phyloP scores from a whole-genome alignment of 2,113 vertebrate genomes.

The Ascaphus truei region DNA sequence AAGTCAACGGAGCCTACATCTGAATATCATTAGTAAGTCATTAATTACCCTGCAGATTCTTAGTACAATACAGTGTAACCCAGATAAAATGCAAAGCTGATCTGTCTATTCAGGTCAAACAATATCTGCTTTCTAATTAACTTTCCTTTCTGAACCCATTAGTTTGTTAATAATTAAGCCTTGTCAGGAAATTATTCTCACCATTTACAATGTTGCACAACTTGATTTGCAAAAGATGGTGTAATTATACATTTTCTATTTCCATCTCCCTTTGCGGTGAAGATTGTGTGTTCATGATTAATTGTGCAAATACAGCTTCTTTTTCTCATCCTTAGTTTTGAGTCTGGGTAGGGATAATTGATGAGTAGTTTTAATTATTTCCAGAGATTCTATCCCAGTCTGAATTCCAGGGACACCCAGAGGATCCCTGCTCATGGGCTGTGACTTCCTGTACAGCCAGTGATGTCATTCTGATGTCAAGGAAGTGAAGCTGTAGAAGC shows the following conservation, averaged over 20 bases:
- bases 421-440: too few relatives aligned
- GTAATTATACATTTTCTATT: background rate
- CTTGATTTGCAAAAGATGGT: background rate
- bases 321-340: too few relatives aligned
- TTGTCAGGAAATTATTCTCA: slow-evolving; percentile 13
- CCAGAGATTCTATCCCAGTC: too few relatives aligned
- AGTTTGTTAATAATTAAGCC: slow-evolving; percentile 10
- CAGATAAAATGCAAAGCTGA: background rate
- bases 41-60: background rate
- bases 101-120: slow-evolving; percentile 22
- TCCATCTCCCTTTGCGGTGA: background rate
- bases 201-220: background rate
- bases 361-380: too few relatives aligned
- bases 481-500: too few relatives aligned
- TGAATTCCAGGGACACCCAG: too few relatives aligned
- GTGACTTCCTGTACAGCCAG: too few relatives aligned
- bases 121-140: slow-evolving; percentile 11
- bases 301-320: too few relatives aligned
- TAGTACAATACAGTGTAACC: background rate
- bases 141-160: background rate
- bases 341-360: too few relatives aligned
- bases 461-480: too few relatives aligned
- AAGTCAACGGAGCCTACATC: background rate
- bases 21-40: slow-evolving; percentile 7
- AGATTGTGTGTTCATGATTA: background rate